A percentile compares a stretch with the other conserved stretches of the same genome.
Evolutionary conservation across 2,888 invertebrate genomes (phyloP).

Genomic region (Ochropleura leucogaster): DNA sequence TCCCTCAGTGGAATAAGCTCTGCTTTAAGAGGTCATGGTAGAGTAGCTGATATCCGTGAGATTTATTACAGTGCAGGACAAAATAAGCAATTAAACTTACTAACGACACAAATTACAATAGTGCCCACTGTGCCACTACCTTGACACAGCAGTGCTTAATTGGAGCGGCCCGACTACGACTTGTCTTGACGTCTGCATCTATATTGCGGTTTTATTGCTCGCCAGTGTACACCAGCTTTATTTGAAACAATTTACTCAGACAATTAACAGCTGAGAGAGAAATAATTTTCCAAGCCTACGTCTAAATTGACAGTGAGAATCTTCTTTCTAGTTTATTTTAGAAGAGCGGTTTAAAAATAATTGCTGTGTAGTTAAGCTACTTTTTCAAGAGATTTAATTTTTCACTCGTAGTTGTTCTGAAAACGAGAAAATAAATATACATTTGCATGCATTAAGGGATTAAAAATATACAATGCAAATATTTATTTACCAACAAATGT

Average conservation of each 20-base stretch:
- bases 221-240: conserved; percentile 21
- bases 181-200: conserved; percentile 63
- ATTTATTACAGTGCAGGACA: background rate
- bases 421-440: background rate
- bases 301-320: background rate
- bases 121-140: conserved; percentile 25
- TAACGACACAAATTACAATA: background rate
- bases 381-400: background rate
- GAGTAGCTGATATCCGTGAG: too few relatives aligned
- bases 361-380: background rate
- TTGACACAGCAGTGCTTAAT: conserved; percentile 59
- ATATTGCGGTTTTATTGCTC: conserved; percentile 63
- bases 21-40: too few relatives aligned
- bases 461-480: background rate
- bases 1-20: too few relatives aligned
- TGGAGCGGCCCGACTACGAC: conserved; percentile 59
- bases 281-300: conserved; percentile 15
- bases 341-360: background rate
- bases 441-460: background rate
- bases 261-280: conserved; percentile 11
- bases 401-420: background rate
- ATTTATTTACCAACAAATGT: too few relatives aligned
- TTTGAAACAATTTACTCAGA: conserved; percentile 39
- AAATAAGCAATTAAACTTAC: background rate
- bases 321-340: background rate